These are phyloP conservation scores for Griposia aprilina DNA, from an alignment of 2,888 invertebrate genomes.

Conservation along the genomic window DNA sequence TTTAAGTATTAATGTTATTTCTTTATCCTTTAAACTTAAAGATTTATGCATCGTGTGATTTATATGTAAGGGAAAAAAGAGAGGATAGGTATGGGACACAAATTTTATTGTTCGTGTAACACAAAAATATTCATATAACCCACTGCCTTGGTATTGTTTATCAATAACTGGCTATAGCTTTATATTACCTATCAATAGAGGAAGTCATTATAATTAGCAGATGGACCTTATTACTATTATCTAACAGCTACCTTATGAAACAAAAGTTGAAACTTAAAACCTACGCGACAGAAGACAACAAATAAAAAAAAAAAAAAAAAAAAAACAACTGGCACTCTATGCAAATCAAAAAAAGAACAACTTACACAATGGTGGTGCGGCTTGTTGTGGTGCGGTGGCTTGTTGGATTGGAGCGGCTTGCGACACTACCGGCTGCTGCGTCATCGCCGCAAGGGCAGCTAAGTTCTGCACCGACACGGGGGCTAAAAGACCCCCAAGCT, in stretches of 20 bases:
- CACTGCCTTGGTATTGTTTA: not conserved
- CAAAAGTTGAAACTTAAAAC: constrained; percentile 21
- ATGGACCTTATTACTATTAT: constrained; percentile 24
- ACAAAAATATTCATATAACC: not conserved
- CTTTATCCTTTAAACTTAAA: not conserved
- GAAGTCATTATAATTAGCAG: constrained; percentile 7
- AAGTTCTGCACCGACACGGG: constrained; percentile 97
- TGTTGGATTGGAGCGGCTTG: constrained; percentile 87
- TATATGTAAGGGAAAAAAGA: not conserved
- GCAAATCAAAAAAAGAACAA: constrained; percentile 62
- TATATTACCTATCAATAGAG: not conserved
- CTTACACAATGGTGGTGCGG: constrained; percentile 87
- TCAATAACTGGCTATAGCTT: not conserved
- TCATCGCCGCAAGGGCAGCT: constrained; percentile 96
- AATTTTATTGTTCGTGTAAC: not conserved
- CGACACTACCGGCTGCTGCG: constrained; percentile 90
- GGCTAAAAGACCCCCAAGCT: constrained; percentile 95
- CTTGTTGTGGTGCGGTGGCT: constrained; percentile 81
- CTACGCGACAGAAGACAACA: constrained; percentile 13
- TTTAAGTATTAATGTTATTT: constrained; percentile 5
- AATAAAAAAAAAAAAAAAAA: constrained; percentile 12
- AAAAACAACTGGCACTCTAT: constrained; percentile 47
- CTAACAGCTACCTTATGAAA: constrained; percentile 23
- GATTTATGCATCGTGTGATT: constrained; percentile 9
- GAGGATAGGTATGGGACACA: not conserved